phyloP scores from a whole-genome alignment of 1,140 invertebrate genomes.

The Bombus confusus region DNA sequence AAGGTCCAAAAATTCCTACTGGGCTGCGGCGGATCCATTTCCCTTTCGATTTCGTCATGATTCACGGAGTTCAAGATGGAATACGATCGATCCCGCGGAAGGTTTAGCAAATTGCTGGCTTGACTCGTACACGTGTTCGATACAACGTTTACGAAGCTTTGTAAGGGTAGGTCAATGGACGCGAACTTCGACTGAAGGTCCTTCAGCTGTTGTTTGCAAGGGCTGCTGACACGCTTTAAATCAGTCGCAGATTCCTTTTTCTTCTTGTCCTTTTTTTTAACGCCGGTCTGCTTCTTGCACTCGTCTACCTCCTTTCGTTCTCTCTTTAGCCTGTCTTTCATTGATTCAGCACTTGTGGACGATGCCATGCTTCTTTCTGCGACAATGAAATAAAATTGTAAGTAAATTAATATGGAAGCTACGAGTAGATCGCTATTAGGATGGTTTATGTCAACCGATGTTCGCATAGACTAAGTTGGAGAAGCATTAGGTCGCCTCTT shows the following conservation, averaged over 20 bases:
- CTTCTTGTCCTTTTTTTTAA: background rate
- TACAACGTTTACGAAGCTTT: background rate
- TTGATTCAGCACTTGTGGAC: background rate
- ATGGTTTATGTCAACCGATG: too few species aligned
- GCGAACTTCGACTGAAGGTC: background rate
- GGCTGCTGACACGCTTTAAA: conserved; percentile 1
- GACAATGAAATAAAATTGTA: background rate
- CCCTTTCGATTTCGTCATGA: conserved; percentile 10
- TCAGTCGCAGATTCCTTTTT: background rate
- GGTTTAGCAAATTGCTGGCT: background rate
- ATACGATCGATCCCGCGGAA: conserved; percentile 30
- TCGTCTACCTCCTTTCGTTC: conserved; percentile 56
- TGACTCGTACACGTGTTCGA: background rate
- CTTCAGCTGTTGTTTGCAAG: conserved; percentile 14
- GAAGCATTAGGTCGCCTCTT: too few species aligned
- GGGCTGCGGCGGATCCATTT: background rate
- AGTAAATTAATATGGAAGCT: too few species aligned
- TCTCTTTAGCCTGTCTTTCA: conserved; percentile 13
- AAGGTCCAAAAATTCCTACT: background rate
- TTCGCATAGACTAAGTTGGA: too few species aligned
- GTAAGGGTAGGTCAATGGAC: background rate
- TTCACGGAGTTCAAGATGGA: background rate
- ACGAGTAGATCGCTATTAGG: too few species aligned
- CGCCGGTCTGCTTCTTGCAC: conserved; percentile 40
- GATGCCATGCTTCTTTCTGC: conserved; percentile 11